Percentiles rank a stretch among this genome's conserved stretches.
These are phyloP conservation scores for Lepidothrix coronata DNA, from an alignment of 2,113 vertebrate species.

Conservation along the genomic window DNA sequence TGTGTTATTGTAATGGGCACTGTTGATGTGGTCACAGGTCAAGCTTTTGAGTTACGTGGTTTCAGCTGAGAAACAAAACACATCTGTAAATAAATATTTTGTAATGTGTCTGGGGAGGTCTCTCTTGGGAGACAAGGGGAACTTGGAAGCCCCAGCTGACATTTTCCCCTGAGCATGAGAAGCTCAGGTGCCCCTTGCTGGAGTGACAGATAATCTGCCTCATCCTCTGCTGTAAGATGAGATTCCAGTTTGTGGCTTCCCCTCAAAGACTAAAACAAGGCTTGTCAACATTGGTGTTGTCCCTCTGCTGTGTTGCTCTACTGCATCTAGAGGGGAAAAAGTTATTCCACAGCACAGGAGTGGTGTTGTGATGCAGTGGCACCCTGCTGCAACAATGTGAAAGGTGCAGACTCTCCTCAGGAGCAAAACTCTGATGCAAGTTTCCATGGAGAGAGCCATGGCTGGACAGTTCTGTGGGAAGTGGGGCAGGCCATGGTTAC, in stretches of 20 bases:
- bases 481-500: not conserved
- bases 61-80: not conserved
- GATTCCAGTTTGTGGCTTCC: not conserved
- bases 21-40: not conserved
- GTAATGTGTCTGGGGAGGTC: not conserved
- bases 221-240: not conserved
- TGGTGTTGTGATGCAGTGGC: not conserved
- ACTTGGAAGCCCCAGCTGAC: not conserved
- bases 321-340: not conserved
- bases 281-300: not conserved
- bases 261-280: not conserved
- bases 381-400: rapidly evolving
- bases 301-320: not conserved
- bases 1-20: not conserved
- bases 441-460: not conserved
- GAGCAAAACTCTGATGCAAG: not conserved
- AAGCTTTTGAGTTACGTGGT: not conserved
- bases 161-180: not conserved
- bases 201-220: not conserved
- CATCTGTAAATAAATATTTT: not conserved
- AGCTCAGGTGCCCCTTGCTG: not conserved
- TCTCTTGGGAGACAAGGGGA: not conserved
- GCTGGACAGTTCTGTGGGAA: not conserved
- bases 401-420: not conserved
- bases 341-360: not conserved